phyloP scores from a whole-genome alignment of 2,888 invertebrate genomes.

The Hermaeophaga mercurialis region DNA sequence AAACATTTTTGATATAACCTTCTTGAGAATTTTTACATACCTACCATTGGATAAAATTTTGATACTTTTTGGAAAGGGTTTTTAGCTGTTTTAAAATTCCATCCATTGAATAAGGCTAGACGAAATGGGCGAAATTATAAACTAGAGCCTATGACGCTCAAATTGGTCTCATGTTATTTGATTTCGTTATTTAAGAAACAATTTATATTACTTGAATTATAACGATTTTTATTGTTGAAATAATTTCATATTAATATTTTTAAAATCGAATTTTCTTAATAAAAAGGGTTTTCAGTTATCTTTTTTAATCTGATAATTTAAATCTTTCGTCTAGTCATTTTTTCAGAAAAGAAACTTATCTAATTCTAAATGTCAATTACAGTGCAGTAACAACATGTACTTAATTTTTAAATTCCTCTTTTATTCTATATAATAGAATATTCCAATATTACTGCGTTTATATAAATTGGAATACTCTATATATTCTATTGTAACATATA shows the following conservation, averaged over 20 bases:
- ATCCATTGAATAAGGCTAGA: slow-evolving; percentile 34
- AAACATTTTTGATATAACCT: slow-evolving; percentile 25
- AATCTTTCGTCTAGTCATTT: not conserved
- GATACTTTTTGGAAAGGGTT: slow-evolving; percentile 27
- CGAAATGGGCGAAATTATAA: not conserved
- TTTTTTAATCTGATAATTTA: too few species aligned
- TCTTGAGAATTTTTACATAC: slow-evolving; percentile 29
- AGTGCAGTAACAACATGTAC: slow-evolving; percentile 33
- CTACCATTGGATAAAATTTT: slow-evolving; percentile 29
- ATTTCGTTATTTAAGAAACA: not conserved
- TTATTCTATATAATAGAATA: not conserved
- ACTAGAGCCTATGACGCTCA: not conserved
- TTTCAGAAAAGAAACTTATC: slow-evolving; percentile 7
- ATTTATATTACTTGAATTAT: not conserved
- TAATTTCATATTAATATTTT: too few species aligned
- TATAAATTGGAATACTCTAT: not conserved
- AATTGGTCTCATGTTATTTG: not conserved
- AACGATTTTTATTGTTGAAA: too few species aligned
- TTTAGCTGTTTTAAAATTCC: slow-evolving; percentile 37
- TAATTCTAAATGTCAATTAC: slow-evolving; percentile 41
- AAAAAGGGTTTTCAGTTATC: not conserved
- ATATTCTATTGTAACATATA: slow-evolving; percentile 8
- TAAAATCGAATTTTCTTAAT: not conserved
- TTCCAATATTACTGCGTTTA: too few species aligned
- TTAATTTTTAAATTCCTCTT: slow-evolving; percentile 33